phyloP scores from a whole-genome alignment of 2,888 invertebrate genomes.

The Iphiclides podalirius region DNA sequence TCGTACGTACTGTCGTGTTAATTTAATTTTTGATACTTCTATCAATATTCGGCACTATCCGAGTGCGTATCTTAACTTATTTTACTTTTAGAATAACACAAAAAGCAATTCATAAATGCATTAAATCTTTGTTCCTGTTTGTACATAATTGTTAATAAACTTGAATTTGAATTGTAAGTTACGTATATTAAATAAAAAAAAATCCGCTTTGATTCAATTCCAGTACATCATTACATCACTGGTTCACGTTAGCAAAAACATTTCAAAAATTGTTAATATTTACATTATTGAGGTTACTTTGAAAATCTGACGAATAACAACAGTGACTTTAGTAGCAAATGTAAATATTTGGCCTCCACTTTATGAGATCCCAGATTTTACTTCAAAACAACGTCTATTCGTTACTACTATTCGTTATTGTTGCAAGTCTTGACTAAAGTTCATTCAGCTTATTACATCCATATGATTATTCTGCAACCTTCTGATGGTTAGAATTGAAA shows the following conservation, averaged over 20 bases:
- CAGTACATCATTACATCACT: slow-evolving; percentile 51
- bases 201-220: slow-evolving; percentile 46
- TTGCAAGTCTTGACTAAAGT: too few species aligned
- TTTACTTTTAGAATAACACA: slow-evolving; percentile 31
- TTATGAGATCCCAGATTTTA: too few species aligned
- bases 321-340: background rate
- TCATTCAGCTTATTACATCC: too few species aligned
- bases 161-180: slow-evolving; percentile 11
- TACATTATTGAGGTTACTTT: slow-evolving; percentile 23
- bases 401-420: too few species aligned
- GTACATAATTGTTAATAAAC: slow-evolving; percentile 29
- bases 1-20: slow-evolving; percentile 17
- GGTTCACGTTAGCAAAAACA: slow-evolving; percentile 24
- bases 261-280: slow-evolving; percentile 29
- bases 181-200: slow-evolving; percentile 17
- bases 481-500: too few species aligned
- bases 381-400: too few species aligned
- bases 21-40: slow-evolving; percentile 22
- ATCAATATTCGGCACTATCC: slow-evolving; percentile 24
- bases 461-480: too few species aligned
- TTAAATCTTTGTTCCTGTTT: slow-evolving; percentile 28
- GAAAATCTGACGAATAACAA: slow-evolving; percentile 11
- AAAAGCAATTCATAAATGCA: slow-evolving; percentile 34
- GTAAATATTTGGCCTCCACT: too few species aligned
- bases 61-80: slow-evolving; percentile 32